These are phyloP conservation scores for Cirrhinus molitorella DNA, from an alignment of 2,797 vertebrate genomes.

Conservation along the genomic window DNA sequence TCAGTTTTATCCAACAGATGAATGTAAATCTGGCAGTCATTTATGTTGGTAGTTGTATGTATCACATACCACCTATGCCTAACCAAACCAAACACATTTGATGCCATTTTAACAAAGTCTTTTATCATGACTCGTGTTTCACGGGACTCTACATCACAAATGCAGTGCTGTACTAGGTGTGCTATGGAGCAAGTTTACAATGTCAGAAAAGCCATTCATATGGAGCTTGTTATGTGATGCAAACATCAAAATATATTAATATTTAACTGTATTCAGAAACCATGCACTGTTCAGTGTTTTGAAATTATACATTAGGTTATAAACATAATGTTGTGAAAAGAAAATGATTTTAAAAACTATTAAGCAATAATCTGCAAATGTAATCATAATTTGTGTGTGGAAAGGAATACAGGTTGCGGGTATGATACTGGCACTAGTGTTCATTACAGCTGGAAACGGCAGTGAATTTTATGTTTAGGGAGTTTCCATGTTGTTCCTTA, in stretches of 20 bases:
- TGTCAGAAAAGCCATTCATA: not conserved
- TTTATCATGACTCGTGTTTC: not conserved
- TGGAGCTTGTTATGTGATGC: not conserved
- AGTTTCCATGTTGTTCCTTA: not conserved
- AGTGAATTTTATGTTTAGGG: not conserved
- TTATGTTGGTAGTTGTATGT: not conserved
- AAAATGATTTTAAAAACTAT: not conserved
- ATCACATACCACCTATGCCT: not conserved
- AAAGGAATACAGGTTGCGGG: not conserved
- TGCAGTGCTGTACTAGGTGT: not conserved
- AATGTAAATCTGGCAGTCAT: not conserved
- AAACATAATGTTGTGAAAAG: not conserved
- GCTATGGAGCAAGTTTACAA: not conserved
- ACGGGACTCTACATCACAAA: not conserved
- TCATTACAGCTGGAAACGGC: not conserved
- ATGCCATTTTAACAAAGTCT: not conserved
- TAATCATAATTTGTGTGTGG: not conserved
- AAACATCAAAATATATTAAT: not conserved
- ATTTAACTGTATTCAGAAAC: not conserved
- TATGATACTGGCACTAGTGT: too few species aligned
- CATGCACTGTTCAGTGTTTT: not conserved
- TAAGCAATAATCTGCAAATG: not conserved
- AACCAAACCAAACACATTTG: not conserved
- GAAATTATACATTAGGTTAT: not conserved
- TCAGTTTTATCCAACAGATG: not conserved